Evolutionary conservation across 2,113 vertebrate genomes (phyloP), one percentile per base, ranked within the genome.

Genomic region (Chionodraco myersi): DNA sequence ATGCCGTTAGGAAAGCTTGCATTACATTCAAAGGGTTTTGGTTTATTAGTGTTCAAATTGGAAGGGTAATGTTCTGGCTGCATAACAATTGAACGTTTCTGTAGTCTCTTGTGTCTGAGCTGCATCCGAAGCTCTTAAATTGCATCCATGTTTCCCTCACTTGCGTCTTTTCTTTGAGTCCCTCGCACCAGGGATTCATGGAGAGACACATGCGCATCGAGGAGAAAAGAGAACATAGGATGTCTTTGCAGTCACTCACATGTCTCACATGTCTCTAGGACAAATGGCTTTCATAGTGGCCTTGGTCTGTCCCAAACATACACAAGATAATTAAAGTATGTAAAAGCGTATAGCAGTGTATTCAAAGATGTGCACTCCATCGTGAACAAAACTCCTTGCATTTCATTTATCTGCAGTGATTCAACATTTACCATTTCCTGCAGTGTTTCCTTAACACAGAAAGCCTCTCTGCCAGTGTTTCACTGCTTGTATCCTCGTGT

Each of bases 331-430:
- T 6, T 15, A 3, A 11, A 41, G 45, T 52, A n/a, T 14, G 26
- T 18, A 51, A 53, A 72, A 23, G 8, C 9, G 48, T 23, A 48
- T 18, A 58, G 41, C 12, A 10, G 0, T 6, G 9, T 14, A 53
- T 7, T 15, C 47, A 52, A 52, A 10, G 16, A n/a, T 3, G 6
- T 6, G 6, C 10, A 52, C 47, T 69, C 21, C 15, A 14, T 4
- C 4, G 18, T n/a, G 34, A 45, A 47, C 14, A 30, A n/a, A 61
- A 36, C 21, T 21, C 21, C 21, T 53, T 36, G 10, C 14, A 18
- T 63, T 69, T 23, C 6, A 77, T 69, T 60, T 41, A 68, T 58
- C 63, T 51, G 54, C 13, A 36, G 12, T 41, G 11, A 69, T 62
- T 54, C 2, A 57, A 18, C 2, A 72, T 59, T 26, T 26, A 59